Evolutionary conservation across 2,113 vertebrate genomes (phyloP).

Genomic region (Boleophthalmus pectinirostris): DNA sequence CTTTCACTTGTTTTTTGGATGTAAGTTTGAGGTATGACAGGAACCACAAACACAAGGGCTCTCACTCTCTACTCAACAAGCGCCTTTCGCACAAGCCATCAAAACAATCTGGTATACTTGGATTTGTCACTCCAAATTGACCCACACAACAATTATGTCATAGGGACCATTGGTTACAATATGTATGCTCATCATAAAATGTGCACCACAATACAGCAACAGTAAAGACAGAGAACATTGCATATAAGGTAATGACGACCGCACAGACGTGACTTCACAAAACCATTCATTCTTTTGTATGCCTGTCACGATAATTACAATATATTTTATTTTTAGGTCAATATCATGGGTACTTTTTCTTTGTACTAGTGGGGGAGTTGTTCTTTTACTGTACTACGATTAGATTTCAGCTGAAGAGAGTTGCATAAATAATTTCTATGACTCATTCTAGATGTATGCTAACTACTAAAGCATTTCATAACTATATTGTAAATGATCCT

Average conservation of each 20-base stretch:
- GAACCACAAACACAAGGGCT: constrained; percentile 59
- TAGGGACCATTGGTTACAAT: constrained; percentile 73
- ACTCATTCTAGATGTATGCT: no score
- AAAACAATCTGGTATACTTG: constrained; percentile 75
- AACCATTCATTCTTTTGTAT: background rate
- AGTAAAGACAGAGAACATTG: constrained; percentile 64
- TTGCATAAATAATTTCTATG: no score
- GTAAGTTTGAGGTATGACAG: constrained; percentile 48
- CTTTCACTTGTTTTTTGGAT: constrained; percentile 30
- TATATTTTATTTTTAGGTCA: no score
- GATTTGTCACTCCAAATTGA: constrained; percentile 79
- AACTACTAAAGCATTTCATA: no score
- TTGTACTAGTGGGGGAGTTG: no score
- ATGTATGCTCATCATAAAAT: constrained; percentile 77
- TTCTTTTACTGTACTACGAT: no score
- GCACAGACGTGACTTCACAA: constrained; percentile 26
- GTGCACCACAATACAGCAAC: constrained; percentile 64
- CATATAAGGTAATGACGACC: constrained; percentile 76
- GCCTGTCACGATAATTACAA: no score
- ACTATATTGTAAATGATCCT: no score
- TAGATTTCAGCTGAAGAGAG: no score
- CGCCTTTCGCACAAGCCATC: constrained; percentile 57
- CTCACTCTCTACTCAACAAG: constrained; percentile 53
- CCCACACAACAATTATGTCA: constrained; percentile 80
- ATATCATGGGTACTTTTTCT: no score